Evolutionary conservation across 2,113 vertebrate genomes (phyloP), one percentile per base, ranked within the genome.

Genomic region (Hoplias malabaricus): DNA sequence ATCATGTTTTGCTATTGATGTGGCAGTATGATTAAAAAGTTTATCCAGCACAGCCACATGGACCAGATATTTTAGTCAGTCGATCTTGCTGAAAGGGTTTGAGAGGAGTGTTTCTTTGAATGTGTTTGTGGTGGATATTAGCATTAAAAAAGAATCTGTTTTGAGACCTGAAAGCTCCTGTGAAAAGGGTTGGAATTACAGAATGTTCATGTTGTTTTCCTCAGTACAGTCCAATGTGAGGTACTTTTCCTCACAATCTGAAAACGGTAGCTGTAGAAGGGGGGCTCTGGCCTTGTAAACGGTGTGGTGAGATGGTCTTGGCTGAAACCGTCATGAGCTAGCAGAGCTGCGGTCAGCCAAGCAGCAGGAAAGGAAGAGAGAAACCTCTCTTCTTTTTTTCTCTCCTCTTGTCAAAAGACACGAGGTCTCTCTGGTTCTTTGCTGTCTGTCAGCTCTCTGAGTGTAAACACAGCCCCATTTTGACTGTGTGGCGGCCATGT

Each of bases 311-410:
- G 81, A 79, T 78, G 34, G 59, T 40, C 82, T 79, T 84, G 86
- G 86, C 84, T 87, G 70, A 61, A 76, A 81, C 59, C 53, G 81
- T 85, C 84, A 80, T 77, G 68, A 73, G 66, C 67, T 76, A 73
- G 75, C 61, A 83, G 78, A 67, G 69, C 56, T 85, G 86, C 43
- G 84, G 86, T 89, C 77, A 66, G 80, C 81, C 73, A 77, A 76
- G 77, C 86, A 82, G 80, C 69, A 84, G 81, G 70, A 69, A 76
- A 71, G 43, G 61, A 36, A 56, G 38, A 57, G 61, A 29, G 42
- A 56, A 48, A 69, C 25, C 59, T 21, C 33, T 33, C 0, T 42
- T 33, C 10, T 53, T 34, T 33, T 77, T 75, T 78, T 61, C 19
- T 61, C 19, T 12, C 2, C 23, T 56, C 69, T 72, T 61, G 62